These are phyloP conservation scores for Anagyrus pseudococci DNA, from an alignment of 2,888 invertebrate genomes.

Conservation along the genomic window DNA sequence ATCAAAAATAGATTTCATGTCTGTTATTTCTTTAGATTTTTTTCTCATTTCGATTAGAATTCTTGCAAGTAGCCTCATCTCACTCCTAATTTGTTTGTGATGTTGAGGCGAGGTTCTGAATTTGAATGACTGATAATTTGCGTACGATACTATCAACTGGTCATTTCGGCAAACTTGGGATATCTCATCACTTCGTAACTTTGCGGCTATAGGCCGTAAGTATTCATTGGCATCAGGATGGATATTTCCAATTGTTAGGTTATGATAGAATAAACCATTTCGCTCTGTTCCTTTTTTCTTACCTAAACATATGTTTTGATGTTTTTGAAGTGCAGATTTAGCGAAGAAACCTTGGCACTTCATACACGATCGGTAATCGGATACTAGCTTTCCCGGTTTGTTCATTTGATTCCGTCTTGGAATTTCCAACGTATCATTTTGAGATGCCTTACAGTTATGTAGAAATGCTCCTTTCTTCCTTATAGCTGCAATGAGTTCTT, in stretches of 20 bases:
- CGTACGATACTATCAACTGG: slow-evolving; percentile 16
- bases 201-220: not conserved
- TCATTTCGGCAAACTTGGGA: slow-evolving; percentile 11
- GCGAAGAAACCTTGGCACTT: too few species aligned
- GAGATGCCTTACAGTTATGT: too few species aligned
- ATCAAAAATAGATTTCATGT: not conserved
- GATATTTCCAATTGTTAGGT: not conserved
- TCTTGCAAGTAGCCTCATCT: slow-evolving; percentile 17
- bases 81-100: slow-evolving; percentile 23
- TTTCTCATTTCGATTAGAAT: not conserved
- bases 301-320: too few species aligned
- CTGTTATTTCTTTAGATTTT: not conserved
- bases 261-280: not conserved
- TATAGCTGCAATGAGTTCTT: too few species aligned
- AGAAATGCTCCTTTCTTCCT: too few species aligned
- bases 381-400: too few species aligned
- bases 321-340: too few species aligned
- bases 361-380: too few species aligned
- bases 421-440: too few species aligned
- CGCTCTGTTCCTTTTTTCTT: not conserved
- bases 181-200: slow-evolving; percentile 23
- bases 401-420: too few species aligned
- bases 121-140: slow-evolving; percentile 24
- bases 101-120: slow-evolving; percentile 13
- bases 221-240: not conserved